Percentiles rank a stretch among this genome's conserved stretches.
Conservation (phyloP, 2,113 vertebrate species). For the Podarcis muralis region DNA sequence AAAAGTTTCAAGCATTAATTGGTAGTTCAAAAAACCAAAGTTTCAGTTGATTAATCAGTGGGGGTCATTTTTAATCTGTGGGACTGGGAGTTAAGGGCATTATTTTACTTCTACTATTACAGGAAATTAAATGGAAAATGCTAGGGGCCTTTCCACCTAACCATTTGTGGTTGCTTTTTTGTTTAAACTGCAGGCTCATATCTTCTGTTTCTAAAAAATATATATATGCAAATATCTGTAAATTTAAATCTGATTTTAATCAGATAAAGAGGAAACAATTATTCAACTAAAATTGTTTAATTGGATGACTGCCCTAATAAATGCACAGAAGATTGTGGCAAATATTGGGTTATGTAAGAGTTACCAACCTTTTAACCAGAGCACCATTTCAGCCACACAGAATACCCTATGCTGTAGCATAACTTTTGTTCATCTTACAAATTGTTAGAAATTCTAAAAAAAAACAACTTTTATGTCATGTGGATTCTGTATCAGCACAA, state of each 20-base stretch:
- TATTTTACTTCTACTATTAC: background rate
- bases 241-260: background rate
- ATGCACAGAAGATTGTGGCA: background rate
- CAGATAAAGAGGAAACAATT: background rate
- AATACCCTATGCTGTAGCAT: background rate
- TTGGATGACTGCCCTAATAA: background rate
- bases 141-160: background rate
- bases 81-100: too few species aligned
- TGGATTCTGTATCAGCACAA: background rate
- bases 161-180: background rate
- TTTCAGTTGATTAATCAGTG: background rate
- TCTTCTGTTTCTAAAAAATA: background rate
- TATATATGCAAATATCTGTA: background rate
- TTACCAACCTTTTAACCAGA: background rate
- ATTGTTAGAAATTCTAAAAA: background rate
- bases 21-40: background rate
- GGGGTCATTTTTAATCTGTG: background rate
- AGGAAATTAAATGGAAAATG: background rate
- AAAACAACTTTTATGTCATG: background rate
- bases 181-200: background rate
- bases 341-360: background rate
- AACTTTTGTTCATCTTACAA: background rate
- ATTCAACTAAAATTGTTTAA: background rate
- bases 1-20: background rate
- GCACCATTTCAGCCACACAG: background rate